phyloP scores from a whole-genome alignment of 1,140 invertebrate genomes.

The Papilio polytes region DNA sequence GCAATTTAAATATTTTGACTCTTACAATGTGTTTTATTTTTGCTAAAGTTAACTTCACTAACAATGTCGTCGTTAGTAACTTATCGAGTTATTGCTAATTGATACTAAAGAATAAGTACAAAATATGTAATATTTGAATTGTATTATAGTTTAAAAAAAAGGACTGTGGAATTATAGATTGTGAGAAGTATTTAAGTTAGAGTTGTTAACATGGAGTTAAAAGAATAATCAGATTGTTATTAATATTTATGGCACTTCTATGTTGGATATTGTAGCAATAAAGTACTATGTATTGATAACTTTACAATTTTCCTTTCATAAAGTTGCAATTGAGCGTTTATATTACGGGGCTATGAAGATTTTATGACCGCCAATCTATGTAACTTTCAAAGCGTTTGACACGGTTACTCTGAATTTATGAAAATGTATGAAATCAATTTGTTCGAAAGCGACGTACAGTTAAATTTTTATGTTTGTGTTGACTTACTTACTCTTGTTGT shows the following conservation, averaged over 20 bases:
- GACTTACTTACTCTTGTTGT: not conserved
- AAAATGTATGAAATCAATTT: not conserved
- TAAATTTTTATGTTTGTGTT: not conserved
- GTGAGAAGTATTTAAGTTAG: too few relatives aligned
- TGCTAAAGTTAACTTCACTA: not conserved
- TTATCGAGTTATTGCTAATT: too few relatives aligned
- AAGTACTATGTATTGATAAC: not conserved
- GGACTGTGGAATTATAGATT: too few relatives aligned
- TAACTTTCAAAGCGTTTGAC: constrained; percentile 17
- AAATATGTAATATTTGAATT: too few relatives aligned
- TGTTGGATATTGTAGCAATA: not conserved
- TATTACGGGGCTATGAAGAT: not conserved
- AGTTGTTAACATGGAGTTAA: too few relatives aligned
- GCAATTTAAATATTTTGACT: not conserved
- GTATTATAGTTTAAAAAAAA: too few relatives aligned
- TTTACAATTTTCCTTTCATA: not conserved
- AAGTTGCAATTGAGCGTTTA: constrained; percentile 8
- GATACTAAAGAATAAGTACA: too few relatives aligned
- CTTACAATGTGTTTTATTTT: not conserved
- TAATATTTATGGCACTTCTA: not conserved
- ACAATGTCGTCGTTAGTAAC: not conserved
- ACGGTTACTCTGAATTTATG: constrained; percentile 15
- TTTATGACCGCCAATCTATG: not conserved
- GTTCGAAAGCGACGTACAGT: not conserved
- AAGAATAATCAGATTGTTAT: not conserved